Evolutionary conservation across 2,888 invertebrate species (phyloP), one percentile per base, ranked within the genome.

Genomic region (Nemotelus nigrinus): DNA sequence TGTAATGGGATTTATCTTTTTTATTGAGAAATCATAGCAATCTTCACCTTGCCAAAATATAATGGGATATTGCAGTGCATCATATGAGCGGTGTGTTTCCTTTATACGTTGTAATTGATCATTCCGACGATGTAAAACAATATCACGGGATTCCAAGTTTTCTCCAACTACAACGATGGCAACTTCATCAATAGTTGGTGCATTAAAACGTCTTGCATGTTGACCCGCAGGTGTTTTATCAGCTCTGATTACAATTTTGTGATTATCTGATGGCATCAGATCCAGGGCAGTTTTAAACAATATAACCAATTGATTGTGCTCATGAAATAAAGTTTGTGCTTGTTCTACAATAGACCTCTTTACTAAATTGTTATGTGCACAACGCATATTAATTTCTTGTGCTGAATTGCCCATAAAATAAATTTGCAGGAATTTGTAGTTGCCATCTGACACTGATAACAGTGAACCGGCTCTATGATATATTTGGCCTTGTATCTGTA

Each of bases 151-250:
- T 80, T 83, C 82, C 72, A 83, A 81, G 57, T 83, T 67, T 78
- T 85, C 82, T 45, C 83, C 84, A 81, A 84, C 84, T 39, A 67
- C 45, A n/a, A 85, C 79, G 71, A 85, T 81, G n/a, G 84, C 84
- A 63, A 85, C 84, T 83, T 86, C 85, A 81, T 85, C 81, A 45
- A 84, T 81, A 58, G 82, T 83, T 77, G 85, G 85, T 68, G 84
- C 85, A 82, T 85, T 86, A 80, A 82, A 85, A 79, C 79, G 80
- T 71, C 84, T 39, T 81, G 78, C 82, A 78, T 85, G 83, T 81
- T 80, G 65, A 77, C 84, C 84, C 43, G 80, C 76, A 67, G 85
- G 84, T 79, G 67, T 80, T 82, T 83, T 85, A 80, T 85, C 84
- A 47, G 84, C 84, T 82, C 78, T 81, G 76, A 85, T 85, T 3